phyloP scores from a whole-genome alignment of 2,797 vertebrate genomes.

The Falco novaeseelandiae region DNA sequence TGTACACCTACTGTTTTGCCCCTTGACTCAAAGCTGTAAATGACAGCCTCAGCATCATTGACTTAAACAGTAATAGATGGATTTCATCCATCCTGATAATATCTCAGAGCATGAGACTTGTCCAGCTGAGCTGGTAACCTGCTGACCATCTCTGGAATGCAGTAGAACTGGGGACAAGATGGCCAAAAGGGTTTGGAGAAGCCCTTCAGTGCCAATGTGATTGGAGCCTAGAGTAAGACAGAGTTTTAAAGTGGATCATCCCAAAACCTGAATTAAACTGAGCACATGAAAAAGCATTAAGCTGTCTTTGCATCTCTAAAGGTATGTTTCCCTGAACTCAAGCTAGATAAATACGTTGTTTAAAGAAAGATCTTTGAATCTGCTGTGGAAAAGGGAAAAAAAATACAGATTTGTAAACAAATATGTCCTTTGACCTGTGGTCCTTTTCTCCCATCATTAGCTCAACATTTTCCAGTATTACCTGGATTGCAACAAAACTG shows the following conservation, averaged over 20 bases:
- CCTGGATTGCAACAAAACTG: not conserved
- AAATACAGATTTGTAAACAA: not conserved
- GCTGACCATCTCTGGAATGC: not conserved
- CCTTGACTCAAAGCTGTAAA: not conserved
- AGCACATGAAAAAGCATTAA: not conserved
- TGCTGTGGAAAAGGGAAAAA: not conserved
- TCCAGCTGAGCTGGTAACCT: not conserved
- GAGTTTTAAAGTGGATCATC: not conserved
- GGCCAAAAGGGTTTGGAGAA: not conserved
- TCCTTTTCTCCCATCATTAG: not conserved
- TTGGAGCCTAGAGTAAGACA: not conserved
- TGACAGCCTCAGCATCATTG: accelerated
- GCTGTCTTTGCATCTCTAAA: not conserved
- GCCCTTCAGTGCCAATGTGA: accelerated
- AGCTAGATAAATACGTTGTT: not conserved
- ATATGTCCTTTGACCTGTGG: not conserved
- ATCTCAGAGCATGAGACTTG: not conserved
- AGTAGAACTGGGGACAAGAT: not conserved
- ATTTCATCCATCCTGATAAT: not conserved
- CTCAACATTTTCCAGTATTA: not conserved
- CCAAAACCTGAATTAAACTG: not conserved
- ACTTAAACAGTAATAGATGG: not conserved
- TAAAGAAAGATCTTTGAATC: not conserved
- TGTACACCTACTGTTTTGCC: not conserved
- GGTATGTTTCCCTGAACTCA: not conserved